Evolutionary conservation across 2,797 vertebrate genomes (phyloP).

Genomic region (Notamacropus eugenii): DNA sequence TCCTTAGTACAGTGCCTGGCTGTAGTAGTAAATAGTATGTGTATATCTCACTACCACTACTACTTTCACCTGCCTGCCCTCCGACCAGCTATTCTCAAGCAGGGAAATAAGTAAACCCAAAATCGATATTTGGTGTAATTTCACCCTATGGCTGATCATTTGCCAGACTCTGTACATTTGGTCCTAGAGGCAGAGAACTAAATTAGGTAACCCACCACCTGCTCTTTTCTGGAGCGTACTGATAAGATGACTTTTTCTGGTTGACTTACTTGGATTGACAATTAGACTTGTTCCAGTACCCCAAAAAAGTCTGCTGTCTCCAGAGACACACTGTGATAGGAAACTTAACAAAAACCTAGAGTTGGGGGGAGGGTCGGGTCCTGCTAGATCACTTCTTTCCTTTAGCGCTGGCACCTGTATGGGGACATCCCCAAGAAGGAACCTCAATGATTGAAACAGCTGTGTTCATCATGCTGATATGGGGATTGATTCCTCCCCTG

Average conservation of each 20-base stretch:
- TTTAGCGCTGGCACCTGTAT: neutral
- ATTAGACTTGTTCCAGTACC: slow-evolving; percentile 70
- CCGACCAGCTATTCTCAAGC: neutral
- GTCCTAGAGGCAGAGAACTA: slow-evolving; percentile 20
- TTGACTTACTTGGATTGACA: slow-evolving; percentile 81
- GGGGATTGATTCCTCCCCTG: slow-evolving; percentile 16
- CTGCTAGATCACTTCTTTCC: neutral
- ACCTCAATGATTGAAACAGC: slow-evolving; percentile 34
- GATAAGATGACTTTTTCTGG: slow-evolving; percentile 31
- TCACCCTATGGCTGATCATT: neutral
- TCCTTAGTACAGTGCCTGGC: neutral
- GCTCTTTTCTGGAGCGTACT: neutral
- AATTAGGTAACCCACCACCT: slow-evolving; percentile 18
- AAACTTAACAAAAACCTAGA: slow-evolving; percentile 67
- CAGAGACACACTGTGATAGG: slow-evolving; percentile 57
- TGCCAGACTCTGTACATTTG: slow-evolving; percentile 29
- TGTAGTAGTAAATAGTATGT: too few relatives aligned
- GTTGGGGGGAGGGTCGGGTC: neutral
- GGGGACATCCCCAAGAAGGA: slow-evolving; percentile 15
- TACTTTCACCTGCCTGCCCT: neutral
- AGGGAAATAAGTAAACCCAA: slow-evolving; percentile 9
- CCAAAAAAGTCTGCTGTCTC: slow-evolving; percentile 42
- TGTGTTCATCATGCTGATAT: neutral
- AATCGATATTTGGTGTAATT: neutral
- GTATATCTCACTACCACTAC: too few relatives aligned